Percentiles rank a stretch among this genome's conserved stretches.
Conservation (phyloP, 2,113 vertebrate genomes). For the Macheiramphus alcinus region DNA sequence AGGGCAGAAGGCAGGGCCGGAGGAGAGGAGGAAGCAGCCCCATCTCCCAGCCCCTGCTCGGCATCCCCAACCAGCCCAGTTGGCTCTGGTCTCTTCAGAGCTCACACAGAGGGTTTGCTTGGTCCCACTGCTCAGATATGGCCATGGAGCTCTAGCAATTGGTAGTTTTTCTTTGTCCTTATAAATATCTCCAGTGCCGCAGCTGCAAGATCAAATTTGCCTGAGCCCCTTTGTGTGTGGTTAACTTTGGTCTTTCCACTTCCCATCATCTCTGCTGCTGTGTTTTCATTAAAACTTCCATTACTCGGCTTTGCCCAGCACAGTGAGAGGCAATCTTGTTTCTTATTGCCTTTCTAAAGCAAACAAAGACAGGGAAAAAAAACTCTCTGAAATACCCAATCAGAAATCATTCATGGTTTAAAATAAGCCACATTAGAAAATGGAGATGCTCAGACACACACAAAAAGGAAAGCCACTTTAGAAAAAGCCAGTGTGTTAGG, state of each 20-base stretch:
- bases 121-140: background rate
- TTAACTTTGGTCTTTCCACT: slow-evolving; percentile 6
- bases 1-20: background rate
- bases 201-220: background rate
- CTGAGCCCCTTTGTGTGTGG: background rate
- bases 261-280: background rate
- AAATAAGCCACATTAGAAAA: slow-evolving; percentile 1
- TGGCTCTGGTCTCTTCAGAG: background rate
- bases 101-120: background rate
- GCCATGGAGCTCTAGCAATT: background rate
- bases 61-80: background rate
- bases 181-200: background rate
- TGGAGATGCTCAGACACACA: background rate
- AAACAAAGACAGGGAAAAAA: background rate
- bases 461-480: background rate
- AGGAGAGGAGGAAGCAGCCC: background rate
- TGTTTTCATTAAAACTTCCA: slow-evolving; percentile 40
- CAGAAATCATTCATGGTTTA: slow-evolving; percentile 8
- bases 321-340: slow-evolving; percentile 33
- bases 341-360: slow-evolving; percentile 40
- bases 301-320: background rate
- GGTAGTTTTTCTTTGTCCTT: background rate
- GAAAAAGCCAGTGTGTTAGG: background rate
- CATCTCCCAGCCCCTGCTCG: background rate
- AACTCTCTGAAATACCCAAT: background rate